phyloP scores from a whole-genome alignment of 53 echinoderm and acorn worm species.

The Apostichopus leukothele region DNA sequence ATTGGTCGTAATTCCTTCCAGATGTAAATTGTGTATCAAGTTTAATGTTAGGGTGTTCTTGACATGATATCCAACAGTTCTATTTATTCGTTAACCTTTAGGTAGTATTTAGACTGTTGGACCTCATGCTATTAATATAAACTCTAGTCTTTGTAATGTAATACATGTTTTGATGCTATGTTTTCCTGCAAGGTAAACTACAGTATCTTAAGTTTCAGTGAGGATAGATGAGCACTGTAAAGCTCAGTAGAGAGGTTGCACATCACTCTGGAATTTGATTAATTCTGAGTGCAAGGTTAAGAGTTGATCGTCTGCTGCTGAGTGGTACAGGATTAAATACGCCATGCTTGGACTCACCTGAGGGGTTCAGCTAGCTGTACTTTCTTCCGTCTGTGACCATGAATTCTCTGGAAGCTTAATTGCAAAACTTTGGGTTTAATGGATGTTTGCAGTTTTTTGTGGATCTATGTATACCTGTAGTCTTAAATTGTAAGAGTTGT shows the following conservation, averaged over 20 bases:
- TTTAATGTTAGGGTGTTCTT: conserved; percentile 4
- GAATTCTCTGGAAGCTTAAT: too few species aligned
- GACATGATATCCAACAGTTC: conserved; percentile 2
- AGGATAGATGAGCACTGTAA: too few species aligned
- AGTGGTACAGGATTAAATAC: conserved; percentile 3
- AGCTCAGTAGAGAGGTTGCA: too few species aligned
- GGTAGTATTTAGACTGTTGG: not conserved
- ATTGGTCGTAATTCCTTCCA: not conserved
- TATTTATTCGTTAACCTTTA: not conserved
- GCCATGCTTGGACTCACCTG: not conserved
- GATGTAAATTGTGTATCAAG: not conserved
- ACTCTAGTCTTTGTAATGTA: not conserved
- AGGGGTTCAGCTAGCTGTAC: too few species aligned
- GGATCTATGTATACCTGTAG: too few species aligned
- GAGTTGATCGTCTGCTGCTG: not conserved
- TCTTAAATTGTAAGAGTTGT: too few species aligned
- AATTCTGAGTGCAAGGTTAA: not conserved
- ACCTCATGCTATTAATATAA: not conserved
- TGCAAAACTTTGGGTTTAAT: too few species aligned
- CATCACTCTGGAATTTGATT: not conserved
- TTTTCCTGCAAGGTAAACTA: too few species aligned
- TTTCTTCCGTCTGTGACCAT: too few species aligned
- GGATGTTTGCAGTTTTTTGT: too few species aligned
- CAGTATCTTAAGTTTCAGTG: too few species aligned
- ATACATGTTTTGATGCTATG: too few species aligned